Percentiles rank a stretch among this genome's conserved stretches.
These are phyloP conservation scores for Plecturocebus donacophilus DNA, from an alignment of 2,113 vertebrate genomes.

Conservation along the genomic window DNA sequence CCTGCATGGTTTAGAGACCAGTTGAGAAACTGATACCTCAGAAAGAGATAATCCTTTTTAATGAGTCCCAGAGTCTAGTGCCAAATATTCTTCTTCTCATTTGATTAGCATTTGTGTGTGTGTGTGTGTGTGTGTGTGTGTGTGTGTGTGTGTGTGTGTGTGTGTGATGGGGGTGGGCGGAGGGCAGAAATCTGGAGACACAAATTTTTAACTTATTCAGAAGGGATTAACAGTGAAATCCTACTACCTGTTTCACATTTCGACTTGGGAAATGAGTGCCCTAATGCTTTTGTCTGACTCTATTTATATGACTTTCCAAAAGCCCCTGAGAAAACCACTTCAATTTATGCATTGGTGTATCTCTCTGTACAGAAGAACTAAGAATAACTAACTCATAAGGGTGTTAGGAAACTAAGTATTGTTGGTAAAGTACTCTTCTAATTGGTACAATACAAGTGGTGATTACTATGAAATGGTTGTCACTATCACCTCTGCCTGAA, in stretches of 20 bases:
- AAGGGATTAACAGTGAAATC: neutral
- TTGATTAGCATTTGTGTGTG: neutral
- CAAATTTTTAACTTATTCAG: neutral
- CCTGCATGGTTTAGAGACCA: neutral
- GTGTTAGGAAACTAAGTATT: neutral
- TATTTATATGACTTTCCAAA: neutral
- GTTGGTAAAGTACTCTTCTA: neutral
- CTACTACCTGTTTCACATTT: neutral
- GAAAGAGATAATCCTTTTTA: neutral
- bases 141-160: neutral
- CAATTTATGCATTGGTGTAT: conserved; percentile 36
- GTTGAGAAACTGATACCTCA: neutral
- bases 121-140: neutral
- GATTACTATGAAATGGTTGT: conserved; percentile 63
- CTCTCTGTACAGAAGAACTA: neutral
- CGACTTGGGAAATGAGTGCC: neutral
- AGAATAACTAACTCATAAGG: neutral
- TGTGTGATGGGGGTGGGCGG: neutral
- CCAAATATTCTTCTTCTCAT: neutral
- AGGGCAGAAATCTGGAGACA: neutral
- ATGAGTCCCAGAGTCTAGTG: neutral
- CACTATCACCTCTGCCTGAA: conserved; percentile 72
- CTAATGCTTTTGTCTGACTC: neutral
- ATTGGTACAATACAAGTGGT: neutral
- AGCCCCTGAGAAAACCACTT: neutral